A percentile compares a stretch with the other conserved stretches of the same genome.
Conservation (phyloP, 1,140 invertebrate species). For the Conus ventricosus region DNA sequence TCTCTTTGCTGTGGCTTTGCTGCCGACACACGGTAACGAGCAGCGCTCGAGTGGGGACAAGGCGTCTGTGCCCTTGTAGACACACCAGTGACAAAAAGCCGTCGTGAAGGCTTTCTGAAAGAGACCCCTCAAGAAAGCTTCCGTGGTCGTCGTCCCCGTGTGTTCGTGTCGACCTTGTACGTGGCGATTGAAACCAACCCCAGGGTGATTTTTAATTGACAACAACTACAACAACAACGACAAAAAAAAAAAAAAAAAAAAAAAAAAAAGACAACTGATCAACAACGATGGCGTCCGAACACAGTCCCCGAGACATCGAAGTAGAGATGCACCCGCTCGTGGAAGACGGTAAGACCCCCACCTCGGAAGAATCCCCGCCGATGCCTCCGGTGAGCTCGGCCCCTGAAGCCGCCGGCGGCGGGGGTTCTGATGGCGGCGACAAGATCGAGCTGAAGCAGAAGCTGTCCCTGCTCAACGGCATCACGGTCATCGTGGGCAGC, state of each 20-base stretch:
- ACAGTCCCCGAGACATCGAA: neutral
- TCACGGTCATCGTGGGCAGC: conserved; percentile 72
- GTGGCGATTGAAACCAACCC: too few species aligned
- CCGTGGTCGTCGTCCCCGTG: too few species aligned
- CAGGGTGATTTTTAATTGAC: too few species aligned
- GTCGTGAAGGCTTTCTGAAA: too few species aligned
- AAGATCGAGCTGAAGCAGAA: conserved; percentile 67
- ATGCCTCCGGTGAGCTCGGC: neutral
- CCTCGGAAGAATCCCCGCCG: neutral
- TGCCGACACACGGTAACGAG: too few species aligned
- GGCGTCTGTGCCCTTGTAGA: too few species aligned
- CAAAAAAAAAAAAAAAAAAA: neutral
- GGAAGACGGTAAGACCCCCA: neutral
- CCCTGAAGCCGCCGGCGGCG: neutral
- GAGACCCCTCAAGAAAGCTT: too few species aligned
- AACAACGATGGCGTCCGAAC: neutral
- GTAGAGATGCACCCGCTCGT: neutral
- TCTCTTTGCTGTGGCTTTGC: too few species aligned
- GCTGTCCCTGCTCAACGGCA: conserved; percentile 68
- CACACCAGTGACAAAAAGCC: too few species aligned
- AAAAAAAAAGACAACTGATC: neutral
- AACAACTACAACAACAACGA: too few species aligned
- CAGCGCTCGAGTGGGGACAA: too few species aligned
- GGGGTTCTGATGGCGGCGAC: conserved; percentile 26
- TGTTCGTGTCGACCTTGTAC: too few species aligned